Conservation (phyloP, 1,140 invertebrate species). For the Bombus confusus region DNA sequence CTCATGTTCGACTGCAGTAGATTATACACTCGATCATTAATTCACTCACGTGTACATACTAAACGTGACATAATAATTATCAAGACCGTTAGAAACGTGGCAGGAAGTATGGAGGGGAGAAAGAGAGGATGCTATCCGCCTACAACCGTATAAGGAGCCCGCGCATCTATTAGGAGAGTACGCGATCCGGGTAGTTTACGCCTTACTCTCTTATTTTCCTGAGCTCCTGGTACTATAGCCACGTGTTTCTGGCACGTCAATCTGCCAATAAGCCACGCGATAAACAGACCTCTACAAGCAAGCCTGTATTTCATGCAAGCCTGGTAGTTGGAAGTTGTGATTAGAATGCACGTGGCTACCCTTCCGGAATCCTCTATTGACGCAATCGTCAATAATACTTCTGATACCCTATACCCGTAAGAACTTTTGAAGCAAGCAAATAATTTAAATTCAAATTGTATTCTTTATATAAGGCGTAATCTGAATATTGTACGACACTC, state of each 20-base stretch:
- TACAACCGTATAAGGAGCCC: conserved; percentile 82
- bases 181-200: neutral
- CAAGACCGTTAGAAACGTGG: neutral
- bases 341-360: conserved; percentile 82
- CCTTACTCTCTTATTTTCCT: conserved; percentile 26
- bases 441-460: conserved; percentile 30
- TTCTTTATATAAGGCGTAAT: neutral
- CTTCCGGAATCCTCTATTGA: conserved; percentile 64
- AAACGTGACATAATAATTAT: neutral
- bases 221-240: conserved; percentile 47
- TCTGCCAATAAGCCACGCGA: conserved; percentile 38
- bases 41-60: no score
- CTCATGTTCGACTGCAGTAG: no score
- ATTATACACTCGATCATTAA: no score
- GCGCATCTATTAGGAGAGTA: conserved; percentile 79
- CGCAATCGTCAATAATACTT: conserved; percentile 19
- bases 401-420: conserved; percentile 36
- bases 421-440: conserved; percentile 26
- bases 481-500: neutral
- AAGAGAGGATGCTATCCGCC: conserved; percentile 72
- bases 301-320: conserved; percentile 61
- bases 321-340: conserved; percentile 73
- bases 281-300: conserved; percentile 49
- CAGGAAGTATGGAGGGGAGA: conserved; percentile 33
- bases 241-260: conserved; percentile 76